These are phyloP conservation scores for Drosophila neotestacea DNA, from an alignment of 2,888 invertebrate species.

Conservation along the genomic window DNA sequence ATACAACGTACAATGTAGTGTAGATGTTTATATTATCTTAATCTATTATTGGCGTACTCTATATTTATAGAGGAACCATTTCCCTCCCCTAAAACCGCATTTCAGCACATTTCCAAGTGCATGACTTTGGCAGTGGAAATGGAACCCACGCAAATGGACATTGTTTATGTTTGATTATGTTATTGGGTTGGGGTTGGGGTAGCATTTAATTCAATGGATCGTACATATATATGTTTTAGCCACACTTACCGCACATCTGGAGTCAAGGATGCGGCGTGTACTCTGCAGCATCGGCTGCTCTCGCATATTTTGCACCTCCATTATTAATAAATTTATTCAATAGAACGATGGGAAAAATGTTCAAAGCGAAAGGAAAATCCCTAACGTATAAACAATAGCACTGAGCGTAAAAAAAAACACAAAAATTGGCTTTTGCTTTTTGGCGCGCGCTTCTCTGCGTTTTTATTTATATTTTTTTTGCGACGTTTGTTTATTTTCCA, in stretches of 20 bases:
- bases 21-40: constrained; percentile 51
- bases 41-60: constrained; percentile 64
- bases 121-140: constrained; percentile 36
- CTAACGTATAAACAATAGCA: constrained; percentile 24
- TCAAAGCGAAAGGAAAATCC: constrained; percentile 47
- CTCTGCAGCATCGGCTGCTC: constrained; percentile 76
- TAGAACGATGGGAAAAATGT: constrained; percentile 18
- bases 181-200: constrained; percentile 8
- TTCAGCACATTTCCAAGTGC: constrained; percentile 9
- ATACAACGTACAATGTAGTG: constrained; percentile 5
- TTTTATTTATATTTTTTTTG: constrained; percentile 24
- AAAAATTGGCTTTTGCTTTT: constrained; percentile 35
- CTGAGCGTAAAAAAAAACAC: not conserved
- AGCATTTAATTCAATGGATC: not conserved
- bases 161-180: constrained; percentile 38
- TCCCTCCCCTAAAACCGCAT: no score
- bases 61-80: constrained; percentile 50
- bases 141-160: constrained; percentile 50
- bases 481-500: constrained; percentile 61
- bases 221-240: constrained; percentile 4
- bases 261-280: constrained; percentile 78
- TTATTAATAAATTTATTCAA: constrained; percentile 46
- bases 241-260: constrained; percentile 84
- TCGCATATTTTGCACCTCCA: constrained; percentile 82
- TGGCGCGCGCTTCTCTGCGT: constrained; percentile 62